Percentiles rank a stretch among this genome's conserved stretches.
Evolutionary conservation across 2,888 invertebrate species (phyloP).

Genomic region (Villa cingulata): DNA sequence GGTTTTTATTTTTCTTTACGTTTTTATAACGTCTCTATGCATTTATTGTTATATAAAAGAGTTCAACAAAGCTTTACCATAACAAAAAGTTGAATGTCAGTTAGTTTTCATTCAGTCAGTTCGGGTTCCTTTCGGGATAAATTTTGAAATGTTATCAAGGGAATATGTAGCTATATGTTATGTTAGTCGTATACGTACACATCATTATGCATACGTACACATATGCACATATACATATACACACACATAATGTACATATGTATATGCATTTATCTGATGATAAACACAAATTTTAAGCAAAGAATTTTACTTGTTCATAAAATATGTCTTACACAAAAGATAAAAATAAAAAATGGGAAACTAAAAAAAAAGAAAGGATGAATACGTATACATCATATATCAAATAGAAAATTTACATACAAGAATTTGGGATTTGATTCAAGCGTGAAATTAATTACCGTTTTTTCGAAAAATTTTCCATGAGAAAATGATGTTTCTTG

Average conservation of each 20-base stretch:
- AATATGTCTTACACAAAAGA: slow-evolving; percentile 1
- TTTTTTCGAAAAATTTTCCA: not conserved
- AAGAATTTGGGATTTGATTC: too few relatives aligned
- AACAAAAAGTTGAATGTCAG: not conserved
- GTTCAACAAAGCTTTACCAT: not conserved
- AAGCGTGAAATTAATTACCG: slow-evolving; percentile 19
- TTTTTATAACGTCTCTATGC: not conserved
- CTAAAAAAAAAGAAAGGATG: too few relatives aligned
- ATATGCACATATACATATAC: not conserved
- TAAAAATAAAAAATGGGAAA: too few relatives aligned
- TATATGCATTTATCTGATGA: not conserved
- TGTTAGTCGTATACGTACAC: too few relatives aligned
- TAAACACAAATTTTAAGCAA: not conserved
- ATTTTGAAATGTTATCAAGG: not conserved
- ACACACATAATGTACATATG: too few relatives aligned
- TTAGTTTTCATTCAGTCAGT: not conserved
- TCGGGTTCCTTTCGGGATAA: not conserved
- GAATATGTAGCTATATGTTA: not conserved
- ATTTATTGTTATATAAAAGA: not conserved
- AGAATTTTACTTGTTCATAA: not conserved
- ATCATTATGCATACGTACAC: too few relatives aligned
- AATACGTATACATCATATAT: too few relatives aligned
- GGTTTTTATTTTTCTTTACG: not conserved
- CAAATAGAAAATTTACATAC: too few relatives aligned
- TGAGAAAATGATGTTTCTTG: slow-evolving; percentile 3